Conservation (phyloP, 2,797 vertebrate species). For the Miichthys miiuy region DNA sequence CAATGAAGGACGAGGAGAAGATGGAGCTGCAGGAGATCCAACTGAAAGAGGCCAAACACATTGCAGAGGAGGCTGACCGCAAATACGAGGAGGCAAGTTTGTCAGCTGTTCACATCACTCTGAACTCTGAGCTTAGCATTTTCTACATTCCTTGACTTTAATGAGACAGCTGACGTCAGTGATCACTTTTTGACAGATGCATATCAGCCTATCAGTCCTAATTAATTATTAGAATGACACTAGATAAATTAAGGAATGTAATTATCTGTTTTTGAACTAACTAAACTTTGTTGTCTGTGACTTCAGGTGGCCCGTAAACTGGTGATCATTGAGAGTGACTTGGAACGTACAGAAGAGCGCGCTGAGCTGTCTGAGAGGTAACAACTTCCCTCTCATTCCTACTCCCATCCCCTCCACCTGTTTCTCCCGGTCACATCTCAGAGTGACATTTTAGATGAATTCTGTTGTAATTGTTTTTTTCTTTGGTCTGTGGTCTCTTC, state of each 20-base stretch:
- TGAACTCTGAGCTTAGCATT: conserved; percentile 11
- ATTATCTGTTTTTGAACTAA: neutral
- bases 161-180: neutral
- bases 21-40: conserved; percentile 99
- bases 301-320: conserved; percentile 97
- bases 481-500: neutral
- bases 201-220: neutral
- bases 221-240: neutral
- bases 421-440: neutral
- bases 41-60: conserved; percentile 98
- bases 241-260: neutral
- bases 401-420: neutral
- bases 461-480: neutral
- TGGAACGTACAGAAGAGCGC: conserved; percentile 97
- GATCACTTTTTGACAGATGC: neutral
- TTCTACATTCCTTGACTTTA: neutral
- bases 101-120: conserved; percentile 35
- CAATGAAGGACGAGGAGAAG: conserved; percentile 98
- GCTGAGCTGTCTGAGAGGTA: conserved; percentile 97
- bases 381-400: conserved; percentile 9
- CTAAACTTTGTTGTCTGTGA: conserved; percentile 34
- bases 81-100: conserved; percentile 97
- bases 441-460: neutral
- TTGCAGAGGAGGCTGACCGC: conserved; percentile 98
- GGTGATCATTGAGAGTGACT: conserved; percentile 98